Evolutionary conservation across 1,140 invertebrate genomes (phyloP).

Genomic region (Drosophila biarmipes): DNA sequence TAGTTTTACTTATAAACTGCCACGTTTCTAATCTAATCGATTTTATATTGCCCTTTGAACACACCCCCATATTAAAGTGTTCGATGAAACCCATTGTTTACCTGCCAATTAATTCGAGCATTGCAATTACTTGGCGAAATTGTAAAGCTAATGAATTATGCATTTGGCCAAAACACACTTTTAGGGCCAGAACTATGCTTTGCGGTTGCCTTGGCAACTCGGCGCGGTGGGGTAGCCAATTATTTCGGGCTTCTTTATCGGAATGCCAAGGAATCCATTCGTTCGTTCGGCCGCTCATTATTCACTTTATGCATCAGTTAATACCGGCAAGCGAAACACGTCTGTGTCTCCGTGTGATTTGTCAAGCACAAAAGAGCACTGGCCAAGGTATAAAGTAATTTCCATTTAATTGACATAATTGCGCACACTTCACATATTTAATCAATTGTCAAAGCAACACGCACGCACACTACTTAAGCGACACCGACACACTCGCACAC

Average conservation of each 20-base stretch:
- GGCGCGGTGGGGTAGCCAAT: slow-evolving; percentile 47
- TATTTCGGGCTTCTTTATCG: slow-evolving; percentile 42
- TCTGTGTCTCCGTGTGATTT: slow-evolving; percentile 42
- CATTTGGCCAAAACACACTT: slow-evolving; percentile 26
- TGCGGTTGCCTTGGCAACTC: slow-evolving; percentile 30
- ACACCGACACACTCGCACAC: slow-evolving; percentile 17
- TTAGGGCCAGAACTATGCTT: slow-evolving; percentile 14
- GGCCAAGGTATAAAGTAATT: slow-evolving; percentile 73
- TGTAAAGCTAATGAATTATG: slow-evolving; percentile 22
- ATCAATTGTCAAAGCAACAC: slow-evolving; percentile 73
- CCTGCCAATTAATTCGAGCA: slow-evolving; percentile 20
- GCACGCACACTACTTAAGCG: slow-evolving; percentile 43
- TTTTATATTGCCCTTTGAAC: neutral
- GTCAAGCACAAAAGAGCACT: slow-evolving; percentile 52
- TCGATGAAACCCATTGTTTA: slow-evolving; percentile 9
- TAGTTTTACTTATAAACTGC: neutral
- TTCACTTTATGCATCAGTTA: slow-evolving; percentile 58
- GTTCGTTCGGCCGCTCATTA: slow-evolving; percentile 43
- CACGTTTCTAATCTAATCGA: neutral
- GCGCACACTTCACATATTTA: slow-evolving; percentile 80
- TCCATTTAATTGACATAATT: slow-evolving; percentile 83
- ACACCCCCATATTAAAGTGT: neutral
- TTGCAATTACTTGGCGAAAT: slow-evolving; percentile 1
- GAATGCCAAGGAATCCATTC: neutral
- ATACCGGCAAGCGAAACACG: slow-evolving; percentile 35